These are phyloP conservation scores for Stomatorhinus walkeri DNA, from an alignment of 2,797 vertebrate genomes.

Conservation along the genomic window DNA sequence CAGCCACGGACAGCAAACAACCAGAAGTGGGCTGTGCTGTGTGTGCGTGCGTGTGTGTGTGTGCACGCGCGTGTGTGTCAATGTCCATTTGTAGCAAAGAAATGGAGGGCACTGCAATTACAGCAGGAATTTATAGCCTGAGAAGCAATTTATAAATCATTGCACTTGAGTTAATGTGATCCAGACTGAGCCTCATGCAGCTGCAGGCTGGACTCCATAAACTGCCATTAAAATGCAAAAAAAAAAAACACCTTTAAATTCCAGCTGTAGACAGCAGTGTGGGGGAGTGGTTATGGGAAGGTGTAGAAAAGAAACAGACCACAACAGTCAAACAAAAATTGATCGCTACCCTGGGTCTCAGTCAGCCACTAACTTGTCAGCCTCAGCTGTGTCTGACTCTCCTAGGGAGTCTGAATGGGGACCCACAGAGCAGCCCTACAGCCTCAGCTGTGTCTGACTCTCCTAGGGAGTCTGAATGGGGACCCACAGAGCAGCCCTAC, in stretches of 20 bases:
- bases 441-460: neutral
- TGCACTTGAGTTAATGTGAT: slow-evolving; percentile 32
- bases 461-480: neutral
- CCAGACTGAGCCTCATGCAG: slow-evolving; percentile 31
- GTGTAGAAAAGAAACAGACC: neutral
- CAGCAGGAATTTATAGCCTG: slow-evolving; percentile 65
- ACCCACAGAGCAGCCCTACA: too few species aligned
- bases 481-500: too few species aligned
- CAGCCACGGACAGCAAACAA: slow-evolving; percentile 32
- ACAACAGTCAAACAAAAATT: neutral
- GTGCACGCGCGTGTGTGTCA: neutral
- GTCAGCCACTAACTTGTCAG: neutral
- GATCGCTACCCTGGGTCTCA: neutral
- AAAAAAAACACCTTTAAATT: neutral
- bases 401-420: too few species aligned
- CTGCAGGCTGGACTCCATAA: slow-evolving; percentile 2
- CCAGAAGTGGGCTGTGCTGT: slow-evolving; percentile 17
- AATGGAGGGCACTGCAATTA: slow-evolving; percentile 48
- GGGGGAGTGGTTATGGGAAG: neutral
- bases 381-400: neutral
- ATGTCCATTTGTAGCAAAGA: slow-evolving; percentile 9
- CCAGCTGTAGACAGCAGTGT: neutral
- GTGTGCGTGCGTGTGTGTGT: neutral
- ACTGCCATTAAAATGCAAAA: neutral
- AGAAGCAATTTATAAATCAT: slow-evolving; percentile 63